Evolutionary conservation across 2,888 invertebrate species (phyloP).

Genomic region (Slavum lentiscoides): DNA sequence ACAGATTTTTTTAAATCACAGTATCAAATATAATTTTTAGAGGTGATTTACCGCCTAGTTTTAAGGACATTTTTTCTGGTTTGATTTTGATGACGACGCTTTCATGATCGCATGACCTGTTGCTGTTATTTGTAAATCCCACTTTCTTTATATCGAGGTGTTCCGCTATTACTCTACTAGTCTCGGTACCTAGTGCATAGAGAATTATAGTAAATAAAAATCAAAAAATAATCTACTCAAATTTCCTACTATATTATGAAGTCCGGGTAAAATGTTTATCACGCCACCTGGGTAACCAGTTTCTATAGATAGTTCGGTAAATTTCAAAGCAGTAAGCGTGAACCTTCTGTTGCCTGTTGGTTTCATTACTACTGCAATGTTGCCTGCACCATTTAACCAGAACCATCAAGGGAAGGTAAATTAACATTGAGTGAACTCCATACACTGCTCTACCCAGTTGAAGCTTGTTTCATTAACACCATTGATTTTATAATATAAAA

Average conservation of each 20-base stretch:
- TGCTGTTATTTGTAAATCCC: slow-evolving; percentile 94
- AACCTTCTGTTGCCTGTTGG: slow-evolving; percentile 91
- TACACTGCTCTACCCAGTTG: too few species aligned
- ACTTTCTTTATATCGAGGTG: slow-evolving; percentile 86
- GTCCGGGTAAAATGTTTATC: slow-evolving; percentile 88
- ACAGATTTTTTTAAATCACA: slow-evolving; percentile 93
- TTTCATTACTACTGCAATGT: slow-evolving; percentile 94
- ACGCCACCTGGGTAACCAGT: slow-evolving; percentile 97
- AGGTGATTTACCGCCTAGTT: slow-evolving; percentile 95
- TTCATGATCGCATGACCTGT: slow-evolving; percentile 91
- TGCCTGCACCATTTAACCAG: slow-evolving; percentile 69
- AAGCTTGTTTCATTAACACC: too few species aligned
- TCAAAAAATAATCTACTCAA: too few species aligned
- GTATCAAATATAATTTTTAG: slow-evolving; percentile 88
- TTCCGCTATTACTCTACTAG: slow-evolving; percentile 85
- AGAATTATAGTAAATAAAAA: not conserved
- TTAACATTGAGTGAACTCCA: too few species aligned
- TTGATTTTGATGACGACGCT: slow-evolving; percentile 83
- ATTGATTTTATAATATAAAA: too few species aligned
- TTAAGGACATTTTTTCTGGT: slow-evolving; percentile 91
- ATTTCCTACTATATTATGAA: slow-evolving; percentile 61
- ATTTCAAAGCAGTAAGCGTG: slow-evolving; percentile 90
- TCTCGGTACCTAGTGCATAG: slow-evolving; percentile 66
- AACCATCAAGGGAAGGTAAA: too few species aligned
- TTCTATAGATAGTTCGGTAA: slow-evolving; percentile 83